Conservation (phyloP, 2,113 vertebrate species). For the Paramisgurnus dabryanus region DNA sequence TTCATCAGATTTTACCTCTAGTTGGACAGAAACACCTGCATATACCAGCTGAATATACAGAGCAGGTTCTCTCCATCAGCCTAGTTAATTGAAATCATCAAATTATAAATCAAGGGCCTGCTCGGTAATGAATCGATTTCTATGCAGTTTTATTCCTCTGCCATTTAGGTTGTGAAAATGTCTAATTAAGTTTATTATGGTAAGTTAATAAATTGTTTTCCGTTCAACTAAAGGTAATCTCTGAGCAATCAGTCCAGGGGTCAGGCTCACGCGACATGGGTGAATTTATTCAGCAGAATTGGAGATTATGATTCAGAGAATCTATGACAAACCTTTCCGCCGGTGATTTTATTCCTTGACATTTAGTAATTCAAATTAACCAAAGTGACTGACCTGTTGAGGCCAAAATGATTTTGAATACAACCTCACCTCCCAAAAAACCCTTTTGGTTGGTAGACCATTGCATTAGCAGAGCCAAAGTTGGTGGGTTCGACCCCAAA, state of each 20-base stretch:
- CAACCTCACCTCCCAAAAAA: too few relatives aligned
- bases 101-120: conserved; percentile 67
- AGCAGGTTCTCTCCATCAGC: conserved; percentile 28
- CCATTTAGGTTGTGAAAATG: conserved; percentile 32
- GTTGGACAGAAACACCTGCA: conserved; percentile 9
- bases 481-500: too few relatives aligned
- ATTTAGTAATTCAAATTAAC: conserved; percentile 8
- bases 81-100: conserved; percentile 36
- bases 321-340: neutral
- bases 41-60: neutral
- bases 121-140: conserved; percentile 75
- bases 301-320: neutral
- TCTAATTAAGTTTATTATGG: conserved; percentile 44
- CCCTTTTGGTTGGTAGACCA: too few relatives aligned
- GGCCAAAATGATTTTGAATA: too few relatives aligned
- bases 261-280: conserved; percentile 8
- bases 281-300: neutral
- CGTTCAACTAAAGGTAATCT: conserved; percentile 24
- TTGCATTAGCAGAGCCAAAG: too few relatives aligned
- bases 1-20: neutral
- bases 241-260: conserved; percentile 32
- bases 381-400: too few relatives aligned
- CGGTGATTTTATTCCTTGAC: neutral
- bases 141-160: conserved; percentile 25
- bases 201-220: conserved; percentile 39